These are phyloP conservation scores for Solea solea DNA, from an alignment of 2,113 vertebrate species.

Conservation along the genomic window DNA sequence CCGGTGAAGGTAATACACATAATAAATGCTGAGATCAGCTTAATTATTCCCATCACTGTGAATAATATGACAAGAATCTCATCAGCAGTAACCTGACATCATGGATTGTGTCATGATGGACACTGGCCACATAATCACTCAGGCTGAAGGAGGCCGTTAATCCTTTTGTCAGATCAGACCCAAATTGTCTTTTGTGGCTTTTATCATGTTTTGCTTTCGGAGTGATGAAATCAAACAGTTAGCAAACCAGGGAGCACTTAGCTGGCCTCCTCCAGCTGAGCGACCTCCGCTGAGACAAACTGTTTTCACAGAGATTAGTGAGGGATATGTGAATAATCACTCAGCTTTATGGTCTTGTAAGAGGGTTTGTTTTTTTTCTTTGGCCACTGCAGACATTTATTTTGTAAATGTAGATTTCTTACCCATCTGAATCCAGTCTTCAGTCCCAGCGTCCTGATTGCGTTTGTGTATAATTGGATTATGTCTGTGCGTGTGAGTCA, in stretches of 20 bases:
- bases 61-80: neutral
- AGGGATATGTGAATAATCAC: slow-evolving; percentile 18
- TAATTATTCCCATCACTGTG: slow-evolving; percentile 7
- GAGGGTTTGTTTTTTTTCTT: neutral
- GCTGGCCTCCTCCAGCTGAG: neutral
- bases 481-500: neutral
- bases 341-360: slow-evolving; percentile 12
- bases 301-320: slow-evolving; percentile 12
- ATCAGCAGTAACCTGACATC: neutral
- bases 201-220: neutral
- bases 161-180: slow-evolving; percentile 1
- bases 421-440: neutral
- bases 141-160: slow-evolving; percentile 1
- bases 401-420: neutral
- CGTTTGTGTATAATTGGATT: neutral
- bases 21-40: slow-evolving; percentile 21
- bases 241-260: slow-evolving; percentile 6
- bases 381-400: slow-evolving; percentile 14
- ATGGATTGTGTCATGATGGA: slow-evolving; percentile 7
- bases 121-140: neutral
- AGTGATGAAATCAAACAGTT: slow-evolving; percentile 12
- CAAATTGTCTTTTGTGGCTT: neutral
- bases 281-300: neutral
- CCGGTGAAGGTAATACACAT: neutral
- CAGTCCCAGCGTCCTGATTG: neutral